Conservation (phyloP, 2,797 vertebrate genomes). For the Neostethus bicornis region DNA sequence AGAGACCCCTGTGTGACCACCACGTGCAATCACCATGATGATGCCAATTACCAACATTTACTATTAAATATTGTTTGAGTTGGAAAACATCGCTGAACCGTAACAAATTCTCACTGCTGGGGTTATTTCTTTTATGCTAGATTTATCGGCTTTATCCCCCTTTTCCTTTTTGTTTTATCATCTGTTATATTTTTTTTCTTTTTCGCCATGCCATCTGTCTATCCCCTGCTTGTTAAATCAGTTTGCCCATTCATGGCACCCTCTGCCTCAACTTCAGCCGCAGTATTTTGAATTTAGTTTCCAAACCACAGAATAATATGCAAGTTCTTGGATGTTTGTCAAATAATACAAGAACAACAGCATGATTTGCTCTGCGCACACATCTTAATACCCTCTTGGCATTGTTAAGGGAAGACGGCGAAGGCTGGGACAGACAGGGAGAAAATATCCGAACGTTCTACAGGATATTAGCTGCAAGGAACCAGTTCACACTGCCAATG, state of each 20-base stretch:
- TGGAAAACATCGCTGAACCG: constrained; percentile 50
- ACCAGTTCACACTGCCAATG: constrained; percentile 68
- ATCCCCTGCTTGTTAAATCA: constrained; percentile 58
- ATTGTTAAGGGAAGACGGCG: constrained; percentile 63
- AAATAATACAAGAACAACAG: constrained; percentile 57
- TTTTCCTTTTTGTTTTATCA: constrained; percentile 29
- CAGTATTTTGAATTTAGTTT: constrained; percentile 60
- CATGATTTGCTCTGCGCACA: constrained; percentile 61
- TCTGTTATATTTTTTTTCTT: neutral
- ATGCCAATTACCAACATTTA: constrained; percentile 40
- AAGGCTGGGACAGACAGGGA: constrained; percentile 59
- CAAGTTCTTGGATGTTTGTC: constrained; percentile 69
- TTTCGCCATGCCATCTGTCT: constrained; percentile 59
- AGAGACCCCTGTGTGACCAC: constrained; percentile 1
- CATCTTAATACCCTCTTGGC: constrained; percentile 67
- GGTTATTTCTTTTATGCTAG: constrained; percentile 42
- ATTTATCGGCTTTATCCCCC: constrained; percentile 54
- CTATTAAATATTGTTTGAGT: constrained; percentile 63
- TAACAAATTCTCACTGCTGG: constrained; percentile 51
- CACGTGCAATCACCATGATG: constrained; percentile 20
- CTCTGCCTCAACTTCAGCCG: constrained; percentile 56
- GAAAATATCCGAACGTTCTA: constrained; percentile 75
- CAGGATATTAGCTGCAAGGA: constrained; percentile 75
- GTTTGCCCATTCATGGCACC: constrained; percentile 44
- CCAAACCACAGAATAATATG: constrained; percentile 54